These are phyloP conservation scores for Drosophila malerkotliana DNA, from an alignment of 1,140 invertebrate genomes.

Conservation along the genomic window DNA sequence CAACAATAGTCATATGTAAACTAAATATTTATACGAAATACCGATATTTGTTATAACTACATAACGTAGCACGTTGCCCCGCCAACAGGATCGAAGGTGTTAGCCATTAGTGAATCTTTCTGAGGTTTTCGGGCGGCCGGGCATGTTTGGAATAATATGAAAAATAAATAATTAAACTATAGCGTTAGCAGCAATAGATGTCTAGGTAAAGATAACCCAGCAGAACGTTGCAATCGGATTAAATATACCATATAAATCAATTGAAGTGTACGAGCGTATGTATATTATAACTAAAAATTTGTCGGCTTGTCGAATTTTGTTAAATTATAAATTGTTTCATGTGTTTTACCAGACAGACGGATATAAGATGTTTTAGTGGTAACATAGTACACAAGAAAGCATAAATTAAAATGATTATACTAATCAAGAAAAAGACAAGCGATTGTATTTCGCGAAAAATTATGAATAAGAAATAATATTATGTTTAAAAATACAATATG, in stretches of 20 bases:
- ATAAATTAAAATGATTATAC: conserved; percentile 49
- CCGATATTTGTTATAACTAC: conserved; percentile 59
- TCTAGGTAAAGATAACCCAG: conserved; percentile 67
- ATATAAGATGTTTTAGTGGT: conserved; percentile 64
- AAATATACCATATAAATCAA: conserved; percentile 54
- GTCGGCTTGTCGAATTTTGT: conserved; percentile 77
- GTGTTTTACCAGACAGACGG: conserved; percentile 70
- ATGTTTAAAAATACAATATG: conserved; percentile 63
- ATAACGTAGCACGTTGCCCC: conserved; percentile 61
- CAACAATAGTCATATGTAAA: conserved; percentile 64
- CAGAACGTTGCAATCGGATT: conserved; percentile 64
- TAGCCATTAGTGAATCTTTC: conserved; percentile 57
- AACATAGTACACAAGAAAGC: conserved; percentile 25
- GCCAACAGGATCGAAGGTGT: conserved; percentile 40
- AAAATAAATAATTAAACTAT: conserved; percentile 55
- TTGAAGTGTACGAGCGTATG: conserved; percentile 49
- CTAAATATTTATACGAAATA: conserved; percentile 49
- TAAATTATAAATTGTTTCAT: conserved; percentile 71
- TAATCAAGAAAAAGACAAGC: conserved; percentile 52
- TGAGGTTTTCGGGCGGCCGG: conserved; percentile 31
- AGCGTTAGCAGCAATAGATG: conserved; percentile 69
- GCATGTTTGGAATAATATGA: conserved; percentile 27
- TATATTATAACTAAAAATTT: conserved; percentile 67
- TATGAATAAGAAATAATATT: conserved; percentile 60
- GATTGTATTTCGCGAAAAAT: conserved; percentile 56